Base-by-base conservation (phyloP, 2,113 vertebrate species). In the Apaloderma vittatum region DNA sequence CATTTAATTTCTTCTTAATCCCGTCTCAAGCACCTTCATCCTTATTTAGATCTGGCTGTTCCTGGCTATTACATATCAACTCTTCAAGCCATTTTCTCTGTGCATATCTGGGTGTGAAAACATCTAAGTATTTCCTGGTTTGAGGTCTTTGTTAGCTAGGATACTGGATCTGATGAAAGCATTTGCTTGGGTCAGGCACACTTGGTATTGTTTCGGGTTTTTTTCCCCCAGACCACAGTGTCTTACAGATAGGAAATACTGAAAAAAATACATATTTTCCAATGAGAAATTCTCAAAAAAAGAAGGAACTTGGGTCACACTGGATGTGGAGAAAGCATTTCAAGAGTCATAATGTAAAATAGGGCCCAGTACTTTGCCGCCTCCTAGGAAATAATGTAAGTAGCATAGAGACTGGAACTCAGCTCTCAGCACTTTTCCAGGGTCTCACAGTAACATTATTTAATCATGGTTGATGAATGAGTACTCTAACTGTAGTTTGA, bases 401-500 rank as follows among this genome's bases (percentile, higher is more conserved):
- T 46, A 86, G 67, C 34, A 48, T 52, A 68, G 82, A 68, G 72
- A 27, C 37, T 71, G 72, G 68, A 81, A 90, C 40, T 84, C 22
- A 43, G 29, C 67, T 86, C 72, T 79, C 77, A 74, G 82, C 18
- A 15, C 23, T 88, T 88, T 76, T 91, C 48, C 52, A 57, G 57
- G 57, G 63, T 86, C 79, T 81, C 55, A 32, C 67, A 72, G 59
- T 75, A 88, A 67, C n/a, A 26, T 86, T 76, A 74, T 78, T 94
- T 96, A 92, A 88, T 88, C 1, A 14, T 0, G 0, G 17, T 17
- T 92, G 76, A 94, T 94, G 83, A 94, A 96, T 85, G 86, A 93
- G 57, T 84, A 63, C 45, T 92, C 57, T 94, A 84, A 90, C 79
- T 94, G 37, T 88, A 75, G 88, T 88, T 68, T 91, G 57, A 97